Percentiles rank a stretch among this genome's conserved stretches.
Conservation (phyloP, 2,113 vertebrate species). For the Corythaeola cristata region DNA sequence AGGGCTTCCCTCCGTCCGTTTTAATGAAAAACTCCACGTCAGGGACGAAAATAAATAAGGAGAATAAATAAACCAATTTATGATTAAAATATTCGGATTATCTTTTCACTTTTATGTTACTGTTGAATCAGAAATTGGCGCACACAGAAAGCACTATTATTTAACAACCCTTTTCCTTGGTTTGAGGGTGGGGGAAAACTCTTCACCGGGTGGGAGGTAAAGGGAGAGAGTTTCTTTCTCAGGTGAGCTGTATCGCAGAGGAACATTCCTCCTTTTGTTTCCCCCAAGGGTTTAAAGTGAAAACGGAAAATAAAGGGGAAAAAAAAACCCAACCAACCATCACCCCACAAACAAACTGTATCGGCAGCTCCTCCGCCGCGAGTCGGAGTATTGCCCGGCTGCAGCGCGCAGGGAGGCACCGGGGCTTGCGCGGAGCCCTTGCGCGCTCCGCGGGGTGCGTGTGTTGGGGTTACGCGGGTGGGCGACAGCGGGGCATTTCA, state of each 20-base stretch:
- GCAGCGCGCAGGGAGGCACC: background rate
- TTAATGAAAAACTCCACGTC: background rate
- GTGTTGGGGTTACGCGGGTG: no score
- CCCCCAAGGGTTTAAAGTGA: background rate
- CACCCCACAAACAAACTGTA: background rate
- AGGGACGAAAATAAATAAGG: background rate
- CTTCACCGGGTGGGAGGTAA: background rate
- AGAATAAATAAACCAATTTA: background rate
- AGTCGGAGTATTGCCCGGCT: background rate
- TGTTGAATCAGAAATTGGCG: background rate
- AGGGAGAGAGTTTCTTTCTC: background rate
- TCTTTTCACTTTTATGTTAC: background rate
- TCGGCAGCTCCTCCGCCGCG: background rate
- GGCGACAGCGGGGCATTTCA: background rate
- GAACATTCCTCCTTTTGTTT: background rate
- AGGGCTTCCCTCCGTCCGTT: background rate
- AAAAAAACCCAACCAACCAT: background rate
- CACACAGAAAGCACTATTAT: no score
- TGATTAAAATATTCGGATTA: accelerated
- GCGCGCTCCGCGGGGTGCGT: background rate
- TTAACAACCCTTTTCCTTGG: background rate
- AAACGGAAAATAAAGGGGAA: background rate
- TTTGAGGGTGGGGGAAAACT: background rate
- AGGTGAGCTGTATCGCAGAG: background rate
- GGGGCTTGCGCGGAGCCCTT: background rate